Evolutionary conservation across 2,888 invertebrate genomes (phyloP).

Genomic region (Cephus spinipes): DNA sequence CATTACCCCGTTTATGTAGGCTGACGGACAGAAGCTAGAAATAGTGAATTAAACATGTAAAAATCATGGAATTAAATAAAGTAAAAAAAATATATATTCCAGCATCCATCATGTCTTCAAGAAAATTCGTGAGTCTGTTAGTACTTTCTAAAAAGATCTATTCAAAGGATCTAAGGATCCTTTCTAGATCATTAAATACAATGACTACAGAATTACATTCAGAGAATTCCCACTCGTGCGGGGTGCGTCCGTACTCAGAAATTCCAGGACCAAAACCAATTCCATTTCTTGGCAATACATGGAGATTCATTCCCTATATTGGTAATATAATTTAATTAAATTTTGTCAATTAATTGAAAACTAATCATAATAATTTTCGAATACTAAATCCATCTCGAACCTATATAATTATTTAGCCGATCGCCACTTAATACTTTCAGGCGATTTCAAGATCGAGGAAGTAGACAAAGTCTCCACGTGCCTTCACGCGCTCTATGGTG

Average conservation of each 20-base stretch:
- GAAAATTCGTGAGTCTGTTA: background rate
- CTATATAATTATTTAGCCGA: background rate
- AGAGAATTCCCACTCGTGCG: background rate
- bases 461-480: conserved; percentile 75
- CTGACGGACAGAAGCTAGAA: background rate
- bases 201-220: background rate
- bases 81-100: background rate
- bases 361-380: background rate
- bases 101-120: background rate
- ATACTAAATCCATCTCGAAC: background rate
- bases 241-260: conserved; percentile 69
- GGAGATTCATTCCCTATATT: conserved; percentile 80
- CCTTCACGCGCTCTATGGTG: conserved; percentile 73
- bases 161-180: background rate
- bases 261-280: conserved; percentile 82
- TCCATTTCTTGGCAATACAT: conserved; percentile 82
- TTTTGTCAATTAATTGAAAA: background rate
- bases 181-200: background rate
- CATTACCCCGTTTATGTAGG: background rate
- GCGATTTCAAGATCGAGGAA: conserved; percentile 74
- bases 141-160: background rate
- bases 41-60: background rate
- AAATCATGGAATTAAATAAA: background rate
- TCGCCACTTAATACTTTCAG: conserved; percentile 60
- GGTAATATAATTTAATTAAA: conserved; percentile 64